These are phyloP conservation scores for Dasypus novemcinctus DNA, from an alignment of 2,113 vertebrate species.

Conservation along the genomic window DNA sequence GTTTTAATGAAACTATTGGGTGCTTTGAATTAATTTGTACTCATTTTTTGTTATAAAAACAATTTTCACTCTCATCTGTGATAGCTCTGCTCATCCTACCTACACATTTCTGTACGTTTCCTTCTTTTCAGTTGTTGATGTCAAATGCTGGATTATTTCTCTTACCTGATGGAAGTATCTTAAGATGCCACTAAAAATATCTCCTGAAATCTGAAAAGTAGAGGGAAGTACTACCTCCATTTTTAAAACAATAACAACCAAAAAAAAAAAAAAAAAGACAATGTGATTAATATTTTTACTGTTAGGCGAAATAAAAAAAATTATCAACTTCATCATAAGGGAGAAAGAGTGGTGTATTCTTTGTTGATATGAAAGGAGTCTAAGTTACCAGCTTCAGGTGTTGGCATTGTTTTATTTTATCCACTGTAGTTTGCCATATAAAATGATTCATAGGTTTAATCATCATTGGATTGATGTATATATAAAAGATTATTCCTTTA, in stretches of 20 bases:
- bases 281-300: neutral
- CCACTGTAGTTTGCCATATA: neutral
- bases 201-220: neutral
- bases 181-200: neutral
- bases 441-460: conserved; percentile 8
- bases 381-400: neutral
- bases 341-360: neutral
- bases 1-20: neutral
- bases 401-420: conserved; percentile 43
- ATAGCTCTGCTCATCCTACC: neutral
- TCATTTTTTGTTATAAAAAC: neutral
- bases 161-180: neutral
- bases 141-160: neutral
- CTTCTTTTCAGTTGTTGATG: neutral
- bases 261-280: neutral
- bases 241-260: neutral
- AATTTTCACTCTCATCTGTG: neutral
- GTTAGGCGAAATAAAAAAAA: neutral
- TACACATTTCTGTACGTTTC: neutral
- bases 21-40: neutral
- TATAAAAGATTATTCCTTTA: conserved; percentile 56
- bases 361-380: neutral
- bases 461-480: conserved; percentile 45
- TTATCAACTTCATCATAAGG: neutral
- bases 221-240: neutral